Evolutionary conservation across 2,797 vertebrate genomes (phyloP).

Genomic region (Gila robusta): DNA sequence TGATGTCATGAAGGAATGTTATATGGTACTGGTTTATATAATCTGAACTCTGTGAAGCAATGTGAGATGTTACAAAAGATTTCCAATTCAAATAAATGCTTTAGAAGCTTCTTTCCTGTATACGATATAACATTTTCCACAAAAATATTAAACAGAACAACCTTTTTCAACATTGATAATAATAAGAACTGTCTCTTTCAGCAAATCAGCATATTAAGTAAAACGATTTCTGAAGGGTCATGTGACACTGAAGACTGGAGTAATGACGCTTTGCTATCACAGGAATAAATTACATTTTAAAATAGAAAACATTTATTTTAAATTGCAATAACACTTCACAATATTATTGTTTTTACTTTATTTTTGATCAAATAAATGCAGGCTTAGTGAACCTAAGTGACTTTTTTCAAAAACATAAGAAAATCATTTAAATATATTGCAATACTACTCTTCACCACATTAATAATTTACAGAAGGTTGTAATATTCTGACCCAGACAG

Average conservation of each 20-base stretch:
- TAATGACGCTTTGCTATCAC: neutral
- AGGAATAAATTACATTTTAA: neutral
- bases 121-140: neutral
- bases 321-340: neutral
- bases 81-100: neutral
- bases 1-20: neutral
- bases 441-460: constrained; percentile 8
- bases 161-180: neutral
- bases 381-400: neutral
- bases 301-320: neutral
- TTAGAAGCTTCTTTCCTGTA: neutral
- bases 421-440: neutral
- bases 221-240: neutral
- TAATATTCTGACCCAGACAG: constrained; percentile 35
- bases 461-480: constrained; percentile 47
- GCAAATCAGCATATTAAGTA: neutral
- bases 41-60: neutral
- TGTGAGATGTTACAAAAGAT: neutral
- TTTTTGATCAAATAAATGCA: neutral
- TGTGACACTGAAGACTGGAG: neutral
- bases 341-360: too few species aligned
- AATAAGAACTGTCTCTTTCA: neutral
- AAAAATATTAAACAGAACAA: neutral
- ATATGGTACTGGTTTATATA: neutral
- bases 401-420: neutral